These are phyloP conservation scores for Neoarius graeffei DNA, from an alignment of 2,113 vertebrate genomes.

Conservation along the genomic window DNA sequence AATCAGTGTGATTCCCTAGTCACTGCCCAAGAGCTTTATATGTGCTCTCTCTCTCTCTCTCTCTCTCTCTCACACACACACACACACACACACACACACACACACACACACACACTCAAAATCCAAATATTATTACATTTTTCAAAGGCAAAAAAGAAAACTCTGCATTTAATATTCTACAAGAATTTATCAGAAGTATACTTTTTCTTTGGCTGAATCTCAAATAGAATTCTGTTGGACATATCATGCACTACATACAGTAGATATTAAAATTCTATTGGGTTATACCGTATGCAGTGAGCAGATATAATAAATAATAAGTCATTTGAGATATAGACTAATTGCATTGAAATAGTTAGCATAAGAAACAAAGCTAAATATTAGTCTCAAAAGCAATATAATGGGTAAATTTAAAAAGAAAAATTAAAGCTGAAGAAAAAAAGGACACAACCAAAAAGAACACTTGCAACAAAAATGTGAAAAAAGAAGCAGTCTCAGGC, in stretches of 20 bases:
- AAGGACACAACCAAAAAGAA: too few relatives aligned
- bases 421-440: background rate
- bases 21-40: conserved; percentile 15
- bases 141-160: background rate
- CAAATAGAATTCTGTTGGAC: background rate
- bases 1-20: conserved; percentile 52
- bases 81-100: background rate
- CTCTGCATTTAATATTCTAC: background rate
- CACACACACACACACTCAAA: conserved; percentile 54
- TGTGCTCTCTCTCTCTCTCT: background rate
- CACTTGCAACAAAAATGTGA: background rate
- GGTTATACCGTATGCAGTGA: background rate
- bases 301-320: background rate
- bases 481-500: background rate
- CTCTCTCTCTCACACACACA: too few relatives aligned
- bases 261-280: background rate
- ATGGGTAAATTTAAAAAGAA: background rate
- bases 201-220: background rate
- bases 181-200: background rate
- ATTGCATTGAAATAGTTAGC: background rate
- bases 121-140: conserved; percentile 12
- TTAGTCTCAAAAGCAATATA: background rate
- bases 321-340: background rate
- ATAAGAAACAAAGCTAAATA: background rate
- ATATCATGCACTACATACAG: background rate